Conservation (phyloP, 2,797 vertebrate genomes). For the Siniperca obscura region DNA sequence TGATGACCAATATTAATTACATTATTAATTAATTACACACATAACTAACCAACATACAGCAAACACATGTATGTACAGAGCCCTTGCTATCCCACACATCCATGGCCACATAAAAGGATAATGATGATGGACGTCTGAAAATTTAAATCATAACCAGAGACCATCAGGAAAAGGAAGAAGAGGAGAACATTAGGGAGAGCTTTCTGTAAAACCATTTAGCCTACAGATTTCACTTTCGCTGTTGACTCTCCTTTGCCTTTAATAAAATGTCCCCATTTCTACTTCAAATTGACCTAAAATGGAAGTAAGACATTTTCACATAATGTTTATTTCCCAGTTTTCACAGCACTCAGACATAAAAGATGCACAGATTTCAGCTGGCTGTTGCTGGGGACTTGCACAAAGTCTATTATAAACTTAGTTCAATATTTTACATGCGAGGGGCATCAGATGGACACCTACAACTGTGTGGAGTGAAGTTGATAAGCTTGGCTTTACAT, state of each 20-base stretch:
- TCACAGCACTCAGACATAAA: slow-evolving; percentile 71
- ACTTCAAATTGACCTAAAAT: slow-evolving; percentile 61
- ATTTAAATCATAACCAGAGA: neutral
- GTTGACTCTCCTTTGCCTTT: slow-evolving; percentile 36
- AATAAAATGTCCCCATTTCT: slow-evolving; percentile 47
- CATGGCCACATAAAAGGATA: neutral
- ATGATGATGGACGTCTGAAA: slow-evolving; percentile 13
- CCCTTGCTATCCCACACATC: neutral
- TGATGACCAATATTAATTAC: neutral
- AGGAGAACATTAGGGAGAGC: slow-evolving; percentile 14
- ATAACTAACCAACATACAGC: neutral
- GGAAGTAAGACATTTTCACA: slow-evolving; percentile 58
- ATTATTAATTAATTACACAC: neutral
- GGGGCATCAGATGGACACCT: slow-evolving; percentile 58
- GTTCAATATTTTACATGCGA: slow-evolving; percentile 70
- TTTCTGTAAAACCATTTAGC: slow-evolving; percentile 32
- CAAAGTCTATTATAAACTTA: slow-evolving; percentile 52
- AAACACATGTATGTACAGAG: neutral
- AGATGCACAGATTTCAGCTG: slow-evolving; percentile 68
- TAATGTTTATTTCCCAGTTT: slow-evolving; percentile 46
- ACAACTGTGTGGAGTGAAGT: slow-evolving; percentile 55
- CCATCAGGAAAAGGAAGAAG: neutral
- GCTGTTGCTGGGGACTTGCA: slow-evolving; percentile 47
- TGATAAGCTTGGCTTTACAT: slow-evolving; percentile 62
- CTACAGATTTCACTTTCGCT: slow-evolving; percentile 26